Percentiles rank a stretch among this genome's conserved stretches.
phyloP scores from a whole-genome alignment of 2,797 vertebrate genomes.

The Gouania willdenowi region DNA sequence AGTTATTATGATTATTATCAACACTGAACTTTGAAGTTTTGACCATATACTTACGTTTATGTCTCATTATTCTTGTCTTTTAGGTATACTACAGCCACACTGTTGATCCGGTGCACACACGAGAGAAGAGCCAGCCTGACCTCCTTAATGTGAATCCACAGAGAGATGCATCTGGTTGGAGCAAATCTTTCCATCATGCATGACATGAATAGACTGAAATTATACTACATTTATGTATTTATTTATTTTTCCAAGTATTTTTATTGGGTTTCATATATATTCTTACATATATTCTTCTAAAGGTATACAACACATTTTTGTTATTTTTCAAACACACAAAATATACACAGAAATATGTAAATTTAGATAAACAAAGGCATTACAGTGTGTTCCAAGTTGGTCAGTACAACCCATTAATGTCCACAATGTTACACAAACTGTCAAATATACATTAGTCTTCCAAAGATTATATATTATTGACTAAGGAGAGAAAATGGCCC shows the following conservation, averaged over 20 bases:
- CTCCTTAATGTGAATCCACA: constrained; percentile 55
- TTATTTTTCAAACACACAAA: too few relatives aligned
- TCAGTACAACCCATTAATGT: too few relatives aligned
- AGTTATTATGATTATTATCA: not conserved
- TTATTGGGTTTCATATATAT: too few relatives aligned
- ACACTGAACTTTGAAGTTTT: not conserved
- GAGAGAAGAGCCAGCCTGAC: constrained; percentile 54
- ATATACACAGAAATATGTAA: too few relatives aligned
- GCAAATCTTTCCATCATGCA: constrained; percentile 6
- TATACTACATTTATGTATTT: not conserved
- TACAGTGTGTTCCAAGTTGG: too few relatives aligned
- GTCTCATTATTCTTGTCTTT: constrained; percentile 21
- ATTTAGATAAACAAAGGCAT: too few relatives aligned
- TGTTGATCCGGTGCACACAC: constrained; percentile 37
- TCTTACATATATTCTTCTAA: too few relatives aligned
- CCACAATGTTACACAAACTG: too few relatives aligned
- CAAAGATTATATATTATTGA: too few relatives aligned
- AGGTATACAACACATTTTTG: too few relatives aligned
- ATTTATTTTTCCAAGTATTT: not conserved
- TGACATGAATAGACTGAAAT: not conserved
- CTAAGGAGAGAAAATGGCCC: too few relatives aligned
- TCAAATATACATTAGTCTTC: too few relatives aligned
- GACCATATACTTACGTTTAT: not conserved
- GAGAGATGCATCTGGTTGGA: constrained; percentile 53
- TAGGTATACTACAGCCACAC: constrained; percentile 56